These are phyloP conservation scores for Cyprinodon diabolis DNA, from an alignment of 2,797 vertebrate genomes.

Conservation along the genomic window DNA sequence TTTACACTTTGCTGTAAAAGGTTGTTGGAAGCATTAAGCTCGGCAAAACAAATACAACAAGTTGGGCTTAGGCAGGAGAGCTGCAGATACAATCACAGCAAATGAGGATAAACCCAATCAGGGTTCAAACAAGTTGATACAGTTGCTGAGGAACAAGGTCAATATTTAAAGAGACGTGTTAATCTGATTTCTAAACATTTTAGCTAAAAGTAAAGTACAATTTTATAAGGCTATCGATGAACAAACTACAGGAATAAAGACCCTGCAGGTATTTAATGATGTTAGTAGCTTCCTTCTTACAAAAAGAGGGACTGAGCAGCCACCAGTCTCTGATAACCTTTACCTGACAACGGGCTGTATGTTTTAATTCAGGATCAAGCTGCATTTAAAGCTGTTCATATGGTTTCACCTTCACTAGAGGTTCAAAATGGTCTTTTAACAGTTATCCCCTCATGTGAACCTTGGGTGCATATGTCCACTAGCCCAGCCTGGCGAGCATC, in stretches of 20 bases:
- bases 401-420: no score
- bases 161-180: conserved; percentile 24
- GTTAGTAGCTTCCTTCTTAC: conserved; percentile 15
- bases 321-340: no score
- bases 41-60: conserved; percentile 45
- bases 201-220: conserved; percentile 49
- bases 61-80: conserved; percentile 35
- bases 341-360: no score
- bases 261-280: conserved; percentile 34
- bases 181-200: conserved; percentile 53
- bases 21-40: conserved; percentile 20
- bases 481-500: no score
- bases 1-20: background rate
- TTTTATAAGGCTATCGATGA: conserved; percentile 54
- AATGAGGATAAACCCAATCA: conserved; percentile 40
- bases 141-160: conserved; percentile 9
- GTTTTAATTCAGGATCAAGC: no score
- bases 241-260: conserved; percentile 40
- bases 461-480: no score
- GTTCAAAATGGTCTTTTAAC: no score
- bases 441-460: no score
- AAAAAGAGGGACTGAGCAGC: no score
- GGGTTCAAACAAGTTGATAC: conserved; percentile 7
- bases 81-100: conserved; percentile 48
- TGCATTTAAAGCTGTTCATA: no score